Conservation (phyloP, 2,113 vertebrate genomes). For the Coptodon rendalli region DNA sequence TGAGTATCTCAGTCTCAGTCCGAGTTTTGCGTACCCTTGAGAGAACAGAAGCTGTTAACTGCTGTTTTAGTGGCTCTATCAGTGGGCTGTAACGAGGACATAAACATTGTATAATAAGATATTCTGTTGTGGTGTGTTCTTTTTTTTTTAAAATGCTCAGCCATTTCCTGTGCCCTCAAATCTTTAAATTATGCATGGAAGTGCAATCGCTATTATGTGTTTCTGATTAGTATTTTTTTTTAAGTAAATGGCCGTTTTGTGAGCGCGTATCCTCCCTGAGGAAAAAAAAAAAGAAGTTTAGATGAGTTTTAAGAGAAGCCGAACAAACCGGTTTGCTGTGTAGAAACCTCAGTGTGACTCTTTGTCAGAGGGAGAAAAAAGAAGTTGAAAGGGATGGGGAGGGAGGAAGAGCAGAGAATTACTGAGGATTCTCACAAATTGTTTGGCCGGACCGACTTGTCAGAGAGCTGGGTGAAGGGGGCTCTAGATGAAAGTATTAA, state of each 20-base stretch:
- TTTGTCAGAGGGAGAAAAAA: neutral
- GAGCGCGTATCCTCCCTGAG: neutral
- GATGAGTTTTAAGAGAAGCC: neutral
- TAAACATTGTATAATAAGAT: neutral
- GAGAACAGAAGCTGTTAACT: neutral
- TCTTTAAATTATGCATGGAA: neutral
- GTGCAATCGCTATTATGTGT: neutral
- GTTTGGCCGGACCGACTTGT: neutral
- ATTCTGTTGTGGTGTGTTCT: neutral
- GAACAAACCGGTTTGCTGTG: neutral
- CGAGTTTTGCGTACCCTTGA: neutral
- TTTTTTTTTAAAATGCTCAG: neutral
- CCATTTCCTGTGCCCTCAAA: neutral
- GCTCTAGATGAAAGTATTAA: conserved; percentile 18
- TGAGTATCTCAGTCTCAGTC: neutral
- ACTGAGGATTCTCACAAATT: neutral
- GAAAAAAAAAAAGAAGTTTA: neutral
- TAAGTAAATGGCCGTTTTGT: neutral
- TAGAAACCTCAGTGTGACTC: neutral
- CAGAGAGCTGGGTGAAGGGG: neutral
- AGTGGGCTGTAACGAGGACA: neutral
- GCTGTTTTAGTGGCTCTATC: neutral
- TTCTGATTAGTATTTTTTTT: neutral
- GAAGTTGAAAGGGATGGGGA: neutral
- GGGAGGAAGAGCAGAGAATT: neutral